phyloP scores from a whole-genome alignment of 2,113 vertebrate species.

The Lichenostomus cassidix region DNA sequence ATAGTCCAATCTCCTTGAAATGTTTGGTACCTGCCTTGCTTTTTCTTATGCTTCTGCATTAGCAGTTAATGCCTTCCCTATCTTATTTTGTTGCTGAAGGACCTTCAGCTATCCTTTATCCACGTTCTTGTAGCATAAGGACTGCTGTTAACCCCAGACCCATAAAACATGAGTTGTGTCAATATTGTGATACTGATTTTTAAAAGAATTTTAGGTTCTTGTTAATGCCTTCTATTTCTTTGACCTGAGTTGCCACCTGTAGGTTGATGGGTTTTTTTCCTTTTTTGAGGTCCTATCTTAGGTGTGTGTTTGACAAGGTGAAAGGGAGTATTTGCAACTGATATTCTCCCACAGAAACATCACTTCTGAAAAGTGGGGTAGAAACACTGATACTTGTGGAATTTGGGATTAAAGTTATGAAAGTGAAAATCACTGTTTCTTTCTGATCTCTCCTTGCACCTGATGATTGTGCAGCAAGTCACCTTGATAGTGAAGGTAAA shows the following conservation, averaged over 20 bases:
- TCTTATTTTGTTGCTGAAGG: not conserved
- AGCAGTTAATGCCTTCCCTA: not conserved
- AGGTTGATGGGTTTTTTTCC: not conserved
- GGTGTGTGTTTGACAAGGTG: not conserved
- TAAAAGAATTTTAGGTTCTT: not conserved
- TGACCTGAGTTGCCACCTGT: not conserved
- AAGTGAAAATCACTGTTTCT: not conserved
- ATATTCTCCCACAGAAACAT: not conserved
- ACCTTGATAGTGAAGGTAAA: not conserved
- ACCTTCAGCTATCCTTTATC: not conserved
- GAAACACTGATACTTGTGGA: not conserved
- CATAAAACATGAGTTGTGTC: not conserved
- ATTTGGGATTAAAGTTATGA: not conserved
- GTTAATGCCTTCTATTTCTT: not conserved
- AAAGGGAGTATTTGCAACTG: not conserved
- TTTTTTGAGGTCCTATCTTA: not conserved
- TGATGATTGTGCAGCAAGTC: not conserved
- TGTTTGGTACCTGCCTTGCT: not conserved
- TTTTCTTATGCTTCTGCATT: not conserved
- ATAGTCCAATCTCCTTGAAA: not conserved
- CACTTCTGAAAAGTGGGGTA: not conserved
- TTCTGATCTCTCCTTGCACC: not conserved
- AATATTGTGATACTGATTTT: not conserved
- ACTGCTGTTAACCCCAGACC: not conserved
- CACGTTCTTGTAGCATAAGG: not conserved